Base-by-base conservation (phyloP, 2,888 invertebrate genomes). In the Eilema sororculum region DNA sequence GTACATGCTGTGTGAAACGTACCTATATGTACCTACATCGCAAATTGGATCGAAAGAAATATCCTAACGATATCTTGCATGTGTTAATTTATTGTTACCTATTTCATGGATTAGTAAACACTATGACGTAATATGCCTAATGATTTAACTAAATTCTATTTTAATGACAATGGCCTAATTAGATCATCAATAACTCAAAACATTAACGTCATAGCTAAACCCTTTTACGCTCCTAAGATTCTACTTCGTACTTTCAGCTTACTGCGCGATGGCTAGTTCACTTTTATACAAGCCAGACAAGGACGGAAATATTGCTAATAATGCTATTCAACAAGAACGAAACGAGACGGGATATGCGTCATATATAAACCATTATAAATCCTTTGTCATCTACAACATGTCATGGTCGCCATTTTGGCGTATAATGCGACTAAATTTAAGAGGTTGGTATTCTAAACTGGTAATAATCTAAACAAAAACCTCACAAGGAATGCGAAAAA, bases 391-490 rank as follows among this genome's bases (percentile, higher is more conserved):
- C 25, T 60, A 20, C 8, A 52, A 52, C 78, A 76, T 75, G 67
- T 20, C 67, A 56, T 37, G 71, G 78, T 79, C 83, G 90, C 93
- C 92, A 91, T 93, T 78, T 88, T 89, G 69, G 67, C 74, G 76
- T 89, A 90, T 89, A 87, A 92, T 75, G 85, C 91, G 82, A 83
- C 90, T 76, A 89, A 90, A 85, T 90, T 80, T 62, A 81, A 79
- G 59, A 87, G 60, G 30, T 30, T 63, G 58, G n/a, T 30, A 63
- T 57, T n/a, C 64, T 75, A 77, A 33, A 68, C 56, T 61, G 0
- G 20, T 8, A 62, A 66, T 9, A 28, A 3, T 24, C 52, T 52
- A 52, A 67, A 37, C 16, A 37, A 60, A 69, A 68, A 75, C 57
- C 69, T 71, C 63, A 82, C 72, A 68, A 61, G 69, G 24, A 75